Conservation (phyloP, 1,140 invertebrate species). For the Battus philenor region DNA sequence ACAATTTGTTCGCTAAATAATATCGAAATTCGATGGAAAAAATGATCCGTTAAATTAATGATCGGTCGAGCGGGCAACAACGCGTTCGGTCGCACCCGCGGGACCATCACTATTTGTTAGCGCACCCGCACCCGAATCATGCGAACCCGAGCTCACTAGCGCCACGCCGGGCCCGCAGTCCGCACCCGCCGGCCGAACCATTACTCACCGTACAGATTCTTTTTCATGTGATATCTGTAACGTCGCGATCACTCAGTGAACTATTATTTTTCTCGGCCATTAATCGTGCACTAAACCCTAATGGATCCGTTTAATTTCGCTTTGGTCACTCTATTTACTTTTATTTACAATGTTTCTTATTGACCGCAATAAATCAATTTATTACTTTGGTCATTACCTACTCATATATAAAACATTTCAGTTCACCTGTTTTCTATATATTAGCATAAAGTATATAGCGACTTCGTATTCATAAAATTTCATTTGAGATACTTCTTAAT, state of each 20-base stretch:
- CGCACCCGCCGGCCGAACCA: slow-evolving; percentile 23
- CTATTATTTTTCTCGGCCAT: slow-evolving; percentile 38
- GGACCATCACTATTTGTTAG: slow-evolving; percentile 45
- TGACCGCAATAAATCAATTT: slow-evolving; percentile 10
- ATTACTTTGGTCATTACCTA: slow-evolving; percentile 2
- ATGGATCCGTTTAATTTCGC: slow-evolving; percentile 16
- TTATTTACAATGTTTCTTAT: slow-evolving; percentile 11
- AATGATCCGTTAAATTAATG: slow-evolving; percentile 48
- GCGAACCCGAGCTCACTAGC: not conserved
- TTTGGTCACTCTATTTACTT: slow-evolving; percentile 13
- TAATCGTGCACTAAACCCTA: slow-evolving; percentile 13
- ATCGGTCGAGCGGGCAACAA: slow-evolving; percentile 24
- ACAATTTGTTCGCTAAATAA: not conserved
- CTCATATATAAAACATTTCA: too few species aligned
- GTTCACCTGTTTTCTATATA: too few species aligned
- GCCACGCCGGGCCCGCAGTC: slow-evolving; percentile 11
- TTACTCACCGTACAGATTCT: slow-evolving; percentile 51
- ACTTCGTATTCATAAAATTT: too few species aligned
- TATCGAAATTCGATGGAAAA: slow-evolving; percentile 16
- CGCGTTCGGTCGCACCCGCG: slow-evolving; percentile 29
- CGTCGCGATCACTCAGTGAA: slow-evolving; percentile 42
- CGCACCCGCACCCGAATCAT: slow-evolving; percentile 18
- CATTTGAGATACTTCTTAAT: too few species aligned
- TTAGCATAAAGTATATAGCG: too few species aligned
- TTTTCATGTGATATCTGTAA: slow-evolving; percentile 54